phyloP scores from a whole-genome alignment of 2,113 vertebrate genomes.

The Halcyon malimbica region DNA sequence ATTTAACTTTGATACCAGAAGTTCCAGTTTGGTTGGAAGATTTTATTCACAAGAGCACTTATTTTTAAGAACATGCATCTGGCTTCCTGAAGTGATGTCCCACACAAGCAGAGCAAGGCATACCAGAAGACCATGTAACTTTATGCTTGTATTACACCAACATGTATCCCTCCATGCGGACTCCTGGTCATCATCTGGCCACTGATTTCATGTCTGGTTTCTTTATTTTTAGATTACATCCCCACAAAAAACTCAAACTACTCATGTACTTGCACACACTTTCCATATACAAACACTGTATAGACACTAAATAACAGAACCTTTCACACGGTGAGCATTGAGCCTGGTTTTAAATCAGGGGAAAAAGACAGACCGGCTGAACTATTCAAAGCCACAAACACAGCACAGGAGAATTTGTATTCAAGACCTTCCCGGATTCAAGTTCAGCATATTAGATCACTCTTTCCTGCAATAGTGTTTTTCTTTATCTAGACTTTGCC shows the following conservation, averaged over 20 bases:
- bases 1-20: not conserved
- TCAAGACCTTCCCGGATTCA: not conserved
- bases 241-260: not conserved
- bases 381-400: not conserved
- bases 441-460: not conserved
- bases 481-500: constrained; percentile 6
- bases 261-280: not conserved
- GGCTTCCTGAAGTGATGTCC: not conserved
- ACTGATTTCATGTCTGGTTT: not conserved
- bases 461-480: not conserved
- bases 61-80: not conserved
- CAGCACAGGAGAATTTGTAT: not conserved
- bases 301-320: not conserved
- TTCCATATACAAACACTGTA: not conserved
- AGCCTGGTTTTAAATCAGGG: not conserved
- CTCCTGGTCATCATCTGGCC: fast-evolving
- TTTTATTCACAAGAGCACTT: not conserved
- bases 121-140: not conserved
- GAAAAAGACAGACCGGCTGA: not conserved
- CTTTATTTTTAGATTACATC: not conserved
- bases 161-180: fast-evolving
- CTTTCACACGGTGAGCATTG: not conserved
- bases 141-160: not conserved
- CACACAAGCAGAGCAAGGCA: not conserved
- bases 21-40: not conserved